Percentiles rank a stretch among this genome's conserved stretches.
Conservation (phyloP, 1,140 invertebrate species). For the Globodera rostochiensis region DNA sequence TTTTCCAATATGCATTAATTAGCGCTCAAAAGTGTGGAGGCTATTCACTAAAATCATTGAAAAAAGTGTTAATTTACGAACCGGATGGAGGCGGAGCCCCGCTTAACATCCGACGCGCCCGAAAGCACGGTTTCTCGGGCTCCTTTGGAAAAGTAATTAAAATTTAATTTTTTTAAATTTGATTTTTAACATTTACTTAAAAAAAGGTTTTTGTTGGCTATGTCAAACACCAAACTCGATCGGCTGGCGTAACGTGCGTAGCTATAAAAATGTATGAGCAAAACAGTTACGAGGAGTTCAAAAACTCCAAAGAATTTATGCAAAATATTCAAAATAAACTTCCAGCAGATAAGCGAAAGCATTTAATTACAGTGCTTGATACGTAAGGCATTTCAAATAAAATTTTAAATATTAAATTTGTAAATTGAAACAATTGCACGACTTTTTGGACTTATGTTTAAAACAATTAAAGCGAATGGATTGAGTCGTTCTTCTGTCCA, state of each 20-base stretch:
- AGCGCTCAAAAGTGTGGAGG: neutral
- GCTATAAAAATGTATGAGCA: neutral
- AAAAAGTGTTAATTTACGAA: neutral
- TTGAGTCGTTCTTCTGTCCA: too few relatives aligned
- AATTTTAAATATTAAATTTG: neutral
- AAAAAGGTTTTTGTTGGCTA: neutral
- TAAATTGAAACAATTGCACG: too few relatives aligned
- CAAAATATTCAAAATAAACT: neutral
- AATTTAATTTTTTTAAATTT: neutral
- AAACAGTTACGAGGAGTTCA: neutral
- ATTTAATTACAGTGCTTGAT: neutral
- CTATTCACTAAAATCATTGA: neutral
- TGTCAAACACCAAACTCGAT: neutral
- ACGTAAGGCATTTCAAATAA: neutral
- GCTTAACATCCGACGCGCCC: neutral
- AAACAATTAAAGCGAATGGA: too few relatives aligned
- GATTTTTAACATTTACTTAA: neutral
- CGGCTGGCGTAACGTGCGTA: neutral
- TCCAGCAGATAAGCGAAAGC: neutral
- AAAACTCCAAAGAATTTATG: neutral
- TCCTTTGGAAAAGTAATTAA: neutral
- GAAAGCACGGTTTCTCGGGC: neutral
- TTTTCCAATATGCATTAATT: neutral
- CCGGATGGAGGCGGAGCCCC: too few relatives aligned
- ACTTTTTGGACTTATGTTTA: too few relatives aligned